Evolutionary conservation across 1,140 invertebrate species (phyloP), one percentile per base, ranked within the genome.

Genomic region (Tetramorium alpestre): DNA sequence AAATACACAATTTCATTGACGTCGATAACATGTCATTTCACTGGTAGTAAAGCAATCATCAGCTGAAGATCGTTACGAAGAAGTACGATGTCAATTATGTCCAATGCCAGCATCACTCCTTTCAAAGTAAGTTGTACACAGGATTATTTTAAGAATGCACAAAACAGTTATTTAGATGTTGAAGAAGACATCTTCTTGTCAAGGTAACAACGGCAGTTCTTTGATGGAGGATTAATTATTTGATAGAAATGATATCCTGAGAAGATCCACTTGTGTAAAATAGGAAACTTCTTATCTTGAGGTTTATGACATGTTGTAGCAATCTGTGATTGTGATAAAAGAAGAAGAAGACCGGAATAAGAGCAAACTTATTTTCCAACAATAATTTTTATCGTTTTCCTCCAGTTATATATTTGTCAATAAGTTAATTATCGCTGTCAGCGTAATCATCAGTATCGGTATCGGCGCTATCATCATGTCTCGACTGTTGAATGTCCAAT

Each of bases 391-490:
- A 47, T 65, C 18, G 10, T 54, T 64, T 81, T n/a, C 22, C 33
- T 70, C 7, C 38, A 60, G 54, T 4, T 67, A 41, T 72, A 16
- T 58, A 64, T 33, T 49, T 81, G 33, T 85, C 38, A n/a, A 76
- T 54, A 60, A 51, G 65, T 93, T 85, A 95, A 89, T 95, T 94
- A 88, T 95, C 95, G 91, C 94, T 95, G 44, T 95, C 94, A 6
- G 94, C 95, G 49, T 95, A 95, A 91, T 95, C 95, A 51, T 95
- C 95, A 88, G 94, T 95, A 80, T 95, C 95, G 85, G 94, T 95
- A 84, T 95, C 95, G 60, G 93, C 93, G 72, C 93, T 95, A 84
- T 95, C 94, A 60, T 95, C 95, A 77, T 94, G 93, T 49, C 38
- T 72, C 16, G 28, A 72, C 49, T 85, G 65, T 56, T 87, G 28